Evolutionary conservation across 1,140 invertebrate genomes (phyloP), one percentile per base, ranked within the genome.

Genomic region (Drosophila kurseongensis): DNA sequence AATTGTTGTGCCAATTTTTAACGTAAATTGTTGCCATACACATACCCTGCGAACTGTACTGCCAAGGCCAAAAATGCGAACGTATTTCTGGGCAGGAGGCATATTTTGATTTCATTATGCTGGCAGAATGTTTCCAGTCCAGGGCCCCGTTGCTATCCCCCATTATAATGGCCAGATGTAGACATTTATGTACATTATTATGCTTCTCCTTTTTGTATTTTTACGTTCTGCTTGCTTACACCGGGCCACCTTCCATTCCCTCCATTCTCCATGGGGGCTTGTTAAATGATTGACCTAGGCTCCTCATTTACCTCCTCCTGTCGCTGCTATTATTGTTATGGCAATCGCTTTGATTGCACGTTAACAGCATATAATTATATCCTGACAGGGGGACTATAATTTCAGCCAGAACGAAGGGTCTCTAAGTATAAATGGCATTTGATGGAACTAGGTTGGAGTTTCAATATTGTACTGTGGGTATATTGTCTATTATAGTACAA

Each of bases 21-120:
- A 55, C 44, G 48, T 50, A 74, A 73, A 75, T 67, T 78, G 51
- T 62, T 68, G 50, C 62, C 73, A 52, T 60, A 50, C 42, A 60
- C 45, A 62, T 41, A 41, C 58, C 18, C n/a, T 14, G 5, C 13
- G 27, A 51, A 58, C 47, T 8, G 18, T 41, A 23, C 4, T 14
- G 10, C 27, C 13, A 35, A 62, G 42, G 42, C 61, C 47, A 51
- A 23, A 38, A 45, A 47, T 32, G 32, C 14, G 16, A 41, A 38
- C 18, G 18, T 18, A 18, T 18, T 18, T 18, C 18, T 18, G 9
- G 47, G 44, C 27, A 27, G 38, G 41, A 61, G 42, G 57, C 60
- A 85, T 84, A 78, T 84, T 84, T 84, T 76, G 62, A 84, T 85
- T 80, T 73, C 77, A 80, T 85, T 81, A 88, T 69, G 57, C 74